A percentile compares a stretch with the other conserved stretches of the same genome.
phyloP scores from a whole-genome alignment of 1,140 invertebrate species.

The Pectinophora gossypiella region DNA sequence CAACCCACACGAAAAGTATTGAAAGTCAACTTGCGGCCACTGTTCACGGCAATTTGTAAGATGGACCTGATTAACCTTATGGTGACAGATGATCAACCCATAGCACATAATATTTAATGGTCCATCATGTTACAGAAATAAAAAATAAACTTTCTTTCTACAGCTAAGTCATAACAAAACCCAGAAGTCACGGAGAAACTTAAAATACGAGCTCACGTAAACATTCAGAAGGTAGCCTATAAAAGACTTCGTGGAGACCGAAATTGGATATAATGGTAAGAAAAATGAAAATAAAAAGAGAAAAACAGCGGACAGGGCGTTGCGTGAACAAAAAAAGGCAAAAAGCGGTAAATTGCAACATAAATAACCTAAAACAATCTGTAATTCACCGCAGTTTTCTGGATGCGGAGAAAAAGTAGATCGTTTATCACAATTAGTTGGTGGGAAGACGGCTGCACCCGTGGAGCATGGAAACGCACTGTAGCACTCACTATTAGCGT shows the following conservation, averaged over 20 bases:
- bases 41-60: too few relatives aligned
- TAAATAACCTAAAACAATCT: slow-evolving; percentile 44
- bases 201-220: slow-evolving; percentile 2
- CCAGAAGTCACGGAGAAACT: too few relatives aligned
- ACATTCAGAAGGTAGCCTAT: neutral
- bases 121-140: too few relatives aligned
- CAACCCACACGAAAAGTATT: too few relatives aligned
- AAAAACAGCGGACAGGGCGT: neutral
- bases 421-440: slow-evolving; percentile 41
- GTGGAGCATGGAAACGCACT: neutral
- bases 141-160: too few relatives aligned
- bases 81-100: too few relatives aligned
- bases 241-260: neutral
- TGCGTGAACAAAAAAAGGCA: slow-evolving; percentile 21
- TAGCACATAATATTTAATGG: too few relatives aligned
- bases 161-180: too few relatives aligned
- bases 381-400: slow-evolving; percentile 32
- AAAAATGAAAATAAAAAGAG: slow-evolving; percentile 5
- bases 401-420: slow-evolving; percentile 14
- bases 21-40: too few relatives aligned
- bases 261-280: slow-evolving; percentile 5
- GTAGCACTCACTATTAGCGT: too few relatives aligned
- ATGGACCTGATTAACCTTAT: too few relatives aligned
- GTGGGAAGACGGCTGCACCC: neutral
- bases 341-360: slow-evolving; percentile 42